Percentiles rank a stretch among this genome's conserved stretches.
phyloP scores from a whole-genome alignment of 2,888 invertebrate genomes.

The Synanthedon formicaeformis region DNA sequence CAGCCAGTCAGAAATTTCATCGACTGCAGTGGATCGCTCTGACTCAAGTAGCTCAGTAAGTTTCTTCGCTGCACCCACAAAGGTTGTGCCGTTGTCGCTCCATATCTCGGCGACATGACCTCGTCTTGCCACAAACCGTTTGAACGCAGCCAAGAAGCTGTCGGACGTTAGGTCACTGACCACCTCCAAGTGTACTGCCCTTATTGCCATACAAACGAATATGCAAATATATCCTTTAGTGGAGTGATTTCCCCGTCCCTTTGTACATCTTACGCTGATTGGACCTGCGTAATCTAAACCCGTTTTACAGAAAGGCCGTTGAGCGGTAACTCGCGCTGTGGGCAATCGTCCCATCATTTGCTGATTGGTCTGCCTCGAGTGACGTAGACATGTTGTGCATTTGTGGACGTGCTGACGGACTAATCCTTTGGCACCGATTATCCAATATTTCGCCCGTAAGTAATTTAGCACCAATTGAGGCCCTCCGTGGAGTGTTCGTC shows the following conservation, averaged over 20 bases:
- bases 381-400: conserved; percentile 9
- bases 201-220: conserved; percentile 12
- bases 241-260: conserved; percentile 11
- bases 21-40: background rate
- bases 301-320: conserved; percentile 6
- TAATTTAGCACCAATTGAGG: conserved; percentile 9
- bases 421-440: conserved; percentile 5
- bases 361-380: background rate
- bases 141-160: conserved; percentile 12
- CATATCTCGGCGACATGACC: conserved; percentile 7
- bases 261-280: conserved; percentile 9
- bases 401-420: conserved; percentile 1
- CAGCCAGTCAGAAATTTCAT: conserved; percentile 2
- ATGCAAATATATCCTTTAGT: conserved; percentile 7
- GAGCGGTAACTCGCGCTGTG: conserved; percentile 6
- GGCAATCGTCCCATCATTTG: conserved; percentile 13
- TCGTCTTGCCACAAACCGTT: conserved; percentile 10
- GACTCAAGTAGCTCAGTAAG: background rate
- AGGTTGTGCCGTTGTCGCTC: conserved; percentile 13
- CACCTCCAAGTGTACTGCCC: conserved; percentile 5
- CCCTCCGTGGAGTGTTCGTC: conserved; percentile 13
- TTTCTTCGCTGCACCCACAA: conserved; percentile 5
- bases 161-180: conserved; percentile 11
- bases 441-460: conserved; percentile 9
- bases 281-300: conserved; percentile 14